Evolutionary conservation across 2,797 vertebrate species (phyloP).

Genomic region (Cirrhinus molitorella): DNA sequence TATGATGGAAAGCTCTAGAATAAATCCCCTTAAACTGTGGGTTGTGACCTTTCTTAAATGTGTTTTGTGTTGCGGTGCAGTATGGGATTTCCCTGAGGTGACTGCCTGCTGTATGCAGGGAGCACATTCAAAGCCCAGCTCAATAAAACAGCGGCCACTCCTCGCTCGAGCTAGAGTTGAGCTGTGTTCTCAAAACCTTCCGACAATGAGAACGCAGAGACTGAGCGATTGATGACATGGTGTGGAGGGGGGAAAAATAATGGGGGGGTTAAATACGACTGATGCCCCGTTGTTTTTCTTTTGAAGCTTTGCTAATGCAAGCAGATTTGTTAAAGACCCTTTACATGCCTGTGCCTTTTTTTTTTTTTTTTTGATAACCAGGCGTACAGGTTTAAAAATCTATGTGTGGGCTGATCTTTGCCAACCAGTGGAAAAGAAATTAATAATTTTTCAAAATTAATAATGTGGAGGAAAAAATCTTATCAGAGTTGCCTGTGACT

Average conservation of each 20-base stretch:
- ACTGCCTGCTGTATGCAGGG: constrained; percentile 31
- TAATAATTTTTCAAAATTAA: background rate
- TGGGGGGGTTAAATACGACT: background rate
- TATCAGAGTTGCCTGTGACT: background rate
- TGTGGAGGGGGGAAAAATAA: background rate
- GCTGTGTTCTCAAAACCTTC: constrained; percentile 62
- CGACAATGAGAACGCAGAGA: constrained; percentile 4
- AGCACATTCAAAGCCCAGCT: constrained; percentile 81
- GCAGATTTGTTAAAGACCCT: constrained; percentile 76
- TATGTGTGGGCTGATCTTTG: constrained; percentile 62
- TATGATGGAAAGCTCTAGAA: constrained; percentile 43
- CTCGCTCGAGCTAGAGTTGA: constrained; percentile 64
- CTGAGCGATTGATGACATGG: constrained; percentile 55
- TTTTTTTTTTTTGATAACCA: constrained; percentile 37
- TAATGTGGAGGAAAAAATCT: background rate
- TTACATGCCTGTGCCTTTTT: constrained; percentile 55
- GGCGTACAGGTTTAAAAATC: constrained; percentile 77
- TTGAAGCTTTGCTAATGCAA: constrained; percentile 74
- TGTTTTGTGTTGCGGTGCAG: constrained; percentile 71
- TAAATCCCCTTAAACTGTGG: constrained; percentile 55
- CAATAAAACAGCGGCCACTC: constrained; percentile 77
- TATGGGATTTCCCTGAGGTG: constrained; percentile 72
- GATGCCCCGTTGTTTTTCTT: constrained; percentile 5
- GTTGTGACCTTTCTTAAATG: constrained; percentile 69
- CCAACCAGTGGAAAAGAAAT: background rate